Base-by-base conservation (phyloP, 2,797 vertebrate genomes). In the Chelon auratus region DNA sequence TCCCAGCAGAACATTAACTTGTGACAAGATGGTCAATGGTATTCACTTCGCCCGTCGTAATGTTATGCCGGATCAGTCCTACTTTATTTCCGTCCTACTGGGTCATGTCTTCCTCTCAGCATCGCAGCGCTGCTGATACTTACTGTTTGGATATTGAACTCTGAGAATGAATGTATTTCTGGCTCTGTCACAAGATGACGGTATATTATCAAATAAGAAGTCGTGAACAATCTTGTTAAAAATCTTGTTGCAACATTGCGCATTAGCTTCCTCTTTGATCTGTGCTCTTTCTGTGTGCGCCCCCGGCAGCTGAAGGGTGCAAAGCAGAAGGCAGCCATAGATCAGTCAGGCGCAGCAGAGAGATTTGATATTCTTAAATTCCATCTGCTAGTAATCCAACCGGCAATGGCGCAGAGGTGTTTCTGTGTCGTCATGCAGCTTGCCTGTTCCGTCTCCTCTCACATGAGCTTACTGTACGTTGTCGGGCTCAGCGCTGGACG, bases 141-240 rank as follows among this genome's bases (percentile, higher is more conserved):
- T 45, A 52, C 59, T 30, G 52, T 54, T 36, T 11, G 2, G 43
- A 62, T 12, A 36, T 53, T 26, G 17, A 47, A 26, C 57, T 43
- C 68, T 17, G 52, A 60, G 14, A 12, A 40, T 50, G 22, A 68
- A 57, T 39, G 69, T 20, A 17, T 81, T 66, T 79, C 43, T 56
- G 20, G 15, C 42, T 81, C 36, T 72, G 52, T 80, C 77, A 62
- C 20, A 43, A 61, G 14, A 54, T 75, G 52, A 71, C 58, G 61
- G 14, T 52, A 48, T 83, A 82, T 75, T 62, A 52, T 75, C 75
- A 84, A 85, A 85, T 72, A 62, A 83, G 68, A 85, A 86, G 77
- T 81, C n/a, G 2, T 55, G 73, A 89, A 76, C 62, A 86, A 81
- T 89, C 86, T 86, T 81, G 82, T 88, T 84, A 75, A 72, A 86